These are phyloP conservation scores for Zaprionus gabonicus DNA, from an alignment of 1,140 invertebrate genomes.

Conservation along the genomic window DNA sequence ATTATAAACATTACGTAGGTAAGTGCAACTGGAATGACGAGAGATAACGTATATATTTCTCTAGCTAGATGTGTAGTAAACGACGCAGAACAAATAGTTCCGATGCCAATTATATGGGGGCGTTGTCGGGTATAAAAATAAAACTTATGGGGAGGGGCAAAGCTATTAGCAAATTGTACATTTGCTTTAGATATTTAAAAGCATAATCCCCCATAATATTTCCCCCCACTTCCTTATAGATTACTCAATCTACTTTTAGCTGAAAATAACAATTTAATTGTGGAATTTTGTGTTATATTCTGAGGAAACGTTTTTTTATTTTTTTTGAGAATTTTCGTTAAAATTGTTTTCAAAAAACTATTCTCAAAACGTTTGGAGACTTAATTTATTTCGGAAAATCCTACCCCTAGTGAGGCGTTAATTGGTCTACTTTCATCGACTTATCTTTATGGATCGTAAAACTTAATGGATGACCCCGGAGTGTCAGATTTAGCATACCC, in stretches of 20 bases:
- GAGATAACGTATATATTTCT: slow-evolving; percentile 33
- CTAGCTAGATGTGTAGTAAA: slow-evolving; percentile 23
- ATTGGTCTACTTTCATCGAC: not conserved
- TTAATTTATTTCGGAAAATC: not conserved
- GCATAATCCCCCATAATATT: not conserved
- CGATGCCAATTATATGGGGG: slow-evolving; percentile 28
- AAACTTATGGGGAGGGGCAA: slow-evolving; percentile 1
- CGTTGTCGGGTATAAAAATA: slow-evolving; percentile 10
- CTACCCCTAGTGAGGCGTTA: not conserved
- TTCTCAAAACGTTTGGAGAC: not conserved
- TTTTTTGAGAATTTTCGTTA: not conserved
- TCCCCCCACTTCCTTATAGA: not conserved
- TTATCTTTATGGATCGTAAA: slow-evolving; percentile 32
- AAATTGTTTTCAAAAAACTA: too few species aligned
- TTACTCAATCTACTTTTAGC: slow-evolving; percentile 1
- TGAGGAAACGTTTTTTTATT: not conserved
- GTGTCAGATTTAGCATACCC: slow-evolving; percentile 8
- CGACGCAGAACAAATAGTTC: slow-evolving; percentile 26
- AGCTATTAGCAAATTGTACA: slow-evolving; percentile 5
- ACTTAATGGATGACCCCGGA: slow-evolving; percentile 7
- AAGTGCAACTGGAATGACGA: slow-evolving; percentile 18
- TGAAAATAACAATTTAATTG: not conserved
- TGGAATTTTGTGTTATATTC: not conserved
- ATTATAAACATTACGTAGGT: slow-evolving; percentile 13
- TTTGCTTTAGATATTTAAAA: not conserved